Evolutionary conservation across 2,113 vertebrate genomes (phyloP), one percentile per base, ranked within the genome.

Genomic region (Merops nubicus): DNA sequence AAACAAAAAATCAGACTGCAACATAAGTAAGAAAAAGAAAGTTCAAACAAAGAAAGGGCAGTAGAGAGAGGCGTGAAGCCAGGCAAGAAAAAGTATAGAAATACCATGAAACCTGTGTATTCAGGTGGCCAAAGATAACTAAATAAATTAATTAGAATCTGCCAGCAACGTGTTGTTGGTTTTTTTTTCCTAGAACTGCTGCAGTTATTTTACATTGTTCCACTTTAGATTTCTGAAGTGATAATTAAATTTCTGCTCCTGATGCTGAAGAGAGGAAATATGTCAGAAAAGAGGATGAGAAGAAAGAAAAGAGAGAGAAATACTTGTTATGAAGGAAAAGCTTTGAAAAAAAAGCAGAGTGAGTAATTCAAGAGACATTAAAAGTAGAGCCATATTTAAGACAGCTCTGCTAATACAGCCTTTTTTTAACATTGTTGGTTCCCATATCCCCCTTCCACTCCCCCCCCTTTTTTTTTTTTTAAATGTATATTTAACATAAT

Each of bases 381-480:
- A 60, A 73, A 50, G n/a, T n/a, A 26, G 25, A 34, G 36, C 29
- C 59, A 12, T 48, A 11, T 90, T 42, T 84, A 19, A 89, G 50
- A 9, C 8, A 79, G 23, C 88, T 73, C 5, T 72, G 33, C n/a
- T 50, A 59, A 62, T 42, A 50, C 9, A 47, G 2, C 12, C 78
- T 69, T 68, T 91, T 31, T 29, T 91, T n/a, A n/a, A 43, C 6
- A 25, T 29, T 60, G 19, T 33, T 38, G 33, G 3, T 68, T 12
- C 5, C 21, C n/a, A n/a, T n/a, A n/a, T n/a, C 9, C 16, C 42
- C 12, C 12, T 13, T 11, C 56, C 12, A 11, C 34, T 23, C 8
- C 13, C 9, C 1, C 1, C 1, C 2, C 19, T 8, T 36, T 60
- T 74, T 51, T 17, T 1, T 0, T 2, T 3, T 22, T 9, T 42